phyloP scores from a whole-genome alignment of 2,888 invertebrate genomes.

The Panzeria rudis region DNA sequence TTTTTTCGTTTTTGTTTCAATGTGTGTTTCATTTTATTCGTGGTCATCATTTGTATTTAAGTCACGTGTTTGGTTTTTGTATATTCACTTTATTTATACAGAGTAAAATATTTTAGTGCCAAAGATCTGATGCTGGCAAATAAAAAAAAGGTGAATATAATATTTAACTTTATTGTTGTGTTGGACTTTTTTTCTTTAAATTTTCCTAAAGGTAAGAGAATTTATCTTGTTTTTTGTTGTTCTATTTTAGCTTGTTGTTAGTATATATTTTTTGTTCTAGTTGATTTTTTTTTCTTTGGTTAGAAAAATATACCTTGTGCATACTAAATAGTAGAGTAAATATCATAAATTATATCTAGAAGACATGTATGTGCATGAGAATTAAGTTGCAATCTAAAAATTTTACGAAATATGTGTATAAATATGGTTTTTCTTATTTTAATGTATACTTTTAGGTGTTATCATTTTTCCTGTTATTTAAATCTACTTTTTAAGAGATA shows the following conservation, averaged over 20 bases:
- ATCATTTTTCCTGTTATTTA: neutral
- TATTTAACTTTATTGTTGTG: conserved; percentile 65
- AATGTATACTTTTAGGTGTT: conserved; percentile 18
- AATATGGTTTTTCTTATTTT: conserved; percentile 1
- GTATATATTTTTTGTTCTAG: neutral
- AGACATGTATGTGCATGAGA: neutral
- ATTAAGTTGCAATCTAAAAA: neutral
- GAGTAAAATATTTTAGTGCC: conserved; percentile 51
- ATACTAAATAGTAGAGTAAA: conserved; percentile 69
- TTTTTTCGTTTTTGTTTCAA: neutral
- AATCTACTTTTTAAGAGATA: neutral
- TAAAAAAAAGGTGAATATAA: conserved; percentile 59
- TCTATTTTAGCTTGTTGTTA: no score
- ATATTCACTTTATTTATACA: conserved; percentile 42
- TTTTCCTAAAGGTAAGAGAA: conserved; percentile 40
- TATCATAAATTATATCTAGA: conserved; percentile 61
- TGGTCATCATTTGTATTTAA: conserved; percentile 69
- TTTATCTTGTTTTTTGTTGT: conserved; percentile 29
- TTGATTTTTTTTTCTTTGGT: conserved; percentile 7
- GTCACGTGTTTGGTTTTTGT: conserved; percentile 69
- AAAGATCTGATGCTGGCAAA: conserved; percentile 32
- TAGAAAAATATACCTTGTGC: conserved; percentile 50
- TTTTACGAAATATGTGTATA: neutral
- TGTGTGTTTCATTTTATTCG: conserved; percentile 32
- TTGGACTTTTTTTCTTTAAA: conserved; percentile 21